Evolutionary conservation across 2,888 invertebrate species (phyloP).

Genomic region (Tillus elongatus): DNA sequence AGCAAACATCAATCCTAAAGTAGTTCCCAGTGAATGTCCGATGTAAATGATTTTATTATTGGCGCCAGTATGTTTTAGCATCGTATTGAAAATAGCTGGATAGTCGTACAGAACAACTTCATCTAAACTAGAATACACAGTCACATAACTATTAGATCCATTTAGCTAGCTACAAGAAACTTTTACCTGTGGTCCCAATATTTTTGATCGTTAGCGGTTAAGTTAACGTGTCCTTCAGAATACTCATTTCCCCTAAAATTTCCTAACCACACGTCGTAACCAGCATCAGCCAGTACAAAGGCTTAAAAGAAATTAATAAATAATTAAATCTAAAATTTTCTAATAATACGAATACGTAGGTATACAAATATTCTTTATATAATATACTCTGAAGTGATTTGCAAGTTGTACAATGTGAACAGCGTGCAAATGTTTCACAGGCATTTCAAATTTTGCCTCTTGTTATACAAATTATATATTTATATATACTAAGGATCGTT

Average conservation of each 20-base stretch:
- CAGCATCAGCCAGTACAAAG: slow-evolving; percentile 44
- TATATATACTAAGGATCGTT: too few species aligned
- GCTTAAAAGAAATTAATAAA: slow-evolving; percentile 29
- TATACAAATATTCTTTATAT: too few species aligned
- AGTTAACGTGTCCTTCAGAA: slow-evolving; percentile 33
- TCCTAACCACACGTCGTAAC: slow-evolving; percentile 50
- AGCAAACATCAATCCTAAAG: slow-evolving; percentile 59
- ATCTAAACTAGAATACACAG: slow-evolving; percentile 32
- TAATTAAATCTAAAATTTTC: slow-evolving; percentile 3
- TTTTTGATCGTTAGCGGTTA: slow-evolving; percentile 29
- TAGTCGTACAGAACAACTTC: slow-evolving; percentile 33
- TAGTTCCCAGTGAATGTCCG: slow-evolving; percentile 85
- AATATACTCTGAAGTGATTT: too few species aligned
- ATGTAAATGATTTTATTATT: slow-evolving; percentile 54
- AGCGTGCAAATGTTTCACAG: too few species aligned
- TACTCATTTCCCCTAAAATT: slow-evolving; percentile 39
- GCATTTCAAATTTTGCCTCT: too few species aligned
- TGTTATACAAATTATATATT: too few species aligned
- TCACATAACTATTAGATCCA: too few species aligned
- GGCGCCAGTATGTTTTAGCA: slow-evolving; percentile 26
- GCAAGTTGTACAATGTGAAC: too few species aligned
- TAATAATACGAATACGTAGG: too few species aligned
- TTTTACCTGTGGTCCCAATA: slow-evolving; percentile 39
- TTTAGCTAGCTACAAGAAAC: too few species aligned
- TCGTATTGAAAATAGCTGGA: slow-evolving; percentile 31